phyloP scores from a whole-genome alignment of 1,140 invertebrate species.

The Antheraea mylitta region DNA sequence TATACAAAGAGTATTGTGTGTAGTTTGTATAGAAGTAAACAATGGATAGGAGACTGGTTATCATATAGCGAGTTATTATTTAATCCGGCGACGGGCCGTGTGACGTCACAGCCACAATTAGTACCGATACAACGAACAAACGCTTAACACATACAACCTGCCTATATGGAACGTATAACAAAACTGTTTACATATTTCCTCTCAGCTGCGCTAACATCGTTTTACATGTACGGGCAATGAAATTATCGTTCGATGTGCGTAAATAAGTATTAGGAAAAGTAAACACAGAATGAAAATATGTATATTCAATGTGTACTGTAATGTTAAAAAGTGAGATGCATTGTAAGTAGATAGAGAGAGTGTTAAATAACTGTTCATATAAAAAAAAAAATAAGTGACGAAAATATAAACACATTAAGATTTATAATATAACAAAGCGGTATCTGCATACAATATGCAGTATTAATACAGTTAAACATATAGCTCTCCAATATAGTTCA shows the following conservation, averaged over 20 bases:
- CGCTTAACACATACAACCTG: constrained; percentile 1
- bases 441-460: not conserved
- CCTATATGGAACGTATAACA: constrained; percentile 29
- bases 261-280: constrained; percentile 13
- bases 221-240: constrained; percentile 11
- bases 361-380: not conserved
- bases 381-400: constrained; percentile 16
- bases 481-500: too few relatives aligned
- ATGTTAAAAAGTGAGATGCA: constrained; percentile 42
- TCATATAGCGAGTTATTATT: not conserved
- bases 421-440: not conserved
- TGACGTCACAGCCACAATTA: not conserved
- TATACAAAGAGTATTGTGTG: not conserved
- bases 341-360: constrained; percentile 16
- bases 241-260: constrained; percentile 17
- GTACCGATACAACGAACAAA: not conserved
- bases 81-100: not conserved
- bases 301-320: constrained; percentile 53
- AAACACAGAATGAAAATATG: constrained; percentile 30
- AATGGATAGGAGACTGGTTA: not conserved
- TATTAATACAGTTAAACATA: not conserved
- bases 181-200: constrained; percentile 22
- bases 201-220: not conserved
- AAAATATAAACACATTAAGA: not conserved
- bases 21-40: not conserved